Evolutionary conservation across 2,888 invertebrate genomes (phyloP).

Genomic region (Aspidiotus destructor): DNA sequence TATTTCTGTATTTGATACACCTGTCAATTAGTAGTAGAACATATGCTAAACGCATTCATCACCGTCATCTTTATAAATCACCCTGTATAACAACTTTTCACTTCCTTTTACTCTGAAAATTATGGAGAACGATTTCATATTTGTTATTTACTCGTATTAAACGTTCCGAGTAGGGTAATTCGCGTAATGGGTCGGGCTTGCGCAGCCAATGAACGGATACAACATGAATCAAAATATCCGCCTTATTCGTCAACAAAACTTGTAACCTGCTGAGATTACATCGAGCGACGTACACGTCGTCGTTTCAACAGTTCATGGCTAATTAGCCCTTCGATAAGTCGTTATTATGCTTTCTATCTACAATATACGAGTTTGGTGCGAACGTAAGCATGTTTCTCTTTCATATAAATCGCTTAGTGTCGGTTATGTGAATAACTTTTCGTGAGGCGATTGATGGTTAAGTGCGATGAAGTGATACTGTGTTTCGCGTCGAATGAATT

Average conservation of each 20-base stretch:
- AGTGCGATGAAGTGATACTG: neutral
- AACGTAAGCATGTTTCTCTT: neutral
- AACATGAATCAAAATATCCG: slow-evolving; percentile 20
- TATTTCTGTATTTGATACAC: too few relatives aligned
- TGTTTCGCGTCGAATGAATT: neutral
- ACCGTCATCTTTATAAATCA: too few relatives aligned
- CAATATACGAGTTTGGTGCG: neutral
- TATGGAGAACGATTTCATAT: too few relatives aligned
- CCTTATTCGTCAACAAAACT: slow-evolving; percentile 7
- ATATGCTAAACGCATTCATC: too few relatives aligned
- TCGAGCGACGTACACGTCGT: slow-evolving; percentile 10
- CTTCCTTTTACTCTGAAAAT: too few relatives aligned
- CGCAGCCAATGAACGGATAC: slow-evolving; percentile 26
- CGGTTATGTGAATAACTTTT: too few relatives aligned
- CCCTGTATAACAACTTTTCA: too few relatives aligned
- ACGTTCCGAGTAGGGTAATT: slow-evolving; percentile 18
- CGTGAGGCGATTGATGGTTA: too few relatives aligned
- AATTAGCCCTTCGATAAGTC: slow-evolving; percentile 11
- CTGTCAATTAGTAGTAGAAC: too few relatives aligned
- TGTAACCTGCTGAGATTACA: slow-evolving; percentile 22
- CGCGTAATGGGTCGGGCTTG: slow-evolving; percentile 25
- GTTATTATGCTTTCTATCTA: neutral
- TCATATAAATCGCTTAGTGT: neutral
- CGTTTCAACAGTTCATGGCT: slow-evolving; percentile 14
- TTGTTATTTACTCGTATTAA: too few relatives aligned